phyloP scores from a whole-genome alignment of 30 jellyfish, hydroid and myxozoan species.

The Aurelia sp. region DNA sequence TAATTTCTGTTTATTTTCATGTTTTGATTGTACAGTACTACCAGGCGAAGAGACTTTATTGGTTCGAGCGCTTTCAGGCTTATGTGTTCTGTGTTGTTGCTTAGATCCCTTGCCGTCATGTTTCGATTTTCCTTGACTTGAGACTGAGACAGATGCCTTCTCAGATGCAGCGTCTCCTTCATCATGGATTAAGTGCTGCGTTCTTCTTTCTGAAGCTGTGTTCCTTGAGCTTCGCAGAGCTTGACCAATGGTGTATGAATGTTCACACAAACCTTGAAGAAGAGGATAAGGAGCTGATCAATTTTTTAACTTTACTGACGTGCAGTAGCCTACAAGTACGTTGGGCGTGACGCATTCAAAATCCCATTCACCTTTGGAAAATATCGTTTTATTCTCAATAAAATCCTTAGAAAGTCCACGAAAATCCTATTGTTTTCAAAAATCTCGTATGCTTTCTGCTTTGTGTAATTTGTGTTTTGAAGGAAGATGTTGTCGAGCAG shows the following conservation, averaged over 20 bases:
- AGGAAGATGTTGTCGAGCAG: too few species aligned
- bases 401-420: too few species aligned
- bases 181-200: background rate
- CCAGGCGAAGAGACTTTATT: constrained; percentile 46
- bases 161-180: constrained; percentile 39
- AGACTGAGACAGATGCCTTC: constrained; percentile 5
- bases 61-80: constrained; percentile 46
- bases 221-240: constrained; percentile 21
- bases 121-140: constrained; percentile 27
- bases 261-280: constrained; percentile 30
- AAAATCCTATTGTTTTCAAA: too few species aligned
- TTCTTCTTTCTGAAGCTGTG: background rate
- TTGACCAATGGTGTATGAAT: constrained; percentile 31
- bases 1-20: constrained; percentile 22
- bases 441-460: too few species aligned
- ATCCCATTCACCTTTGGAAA: too few species aligned
- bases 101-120: constrained; percentile 24
- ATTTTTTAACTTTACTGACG: too few species aligned
- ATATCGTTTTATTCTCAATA: too few species aligned
- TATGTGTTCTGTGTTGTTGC: constrained; percentile 40
- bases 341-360: too few species aligned
- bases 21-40: constrained; percentile 26
- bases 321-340: too few species aligned
- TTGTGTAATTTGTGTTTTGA: too few species aligned
- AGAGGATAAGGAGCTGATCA: background rate